phyloP scores from a whole-genome alignment of 2,888 invertebrate species.

The Nesidiocoris tenuis region DNA sequence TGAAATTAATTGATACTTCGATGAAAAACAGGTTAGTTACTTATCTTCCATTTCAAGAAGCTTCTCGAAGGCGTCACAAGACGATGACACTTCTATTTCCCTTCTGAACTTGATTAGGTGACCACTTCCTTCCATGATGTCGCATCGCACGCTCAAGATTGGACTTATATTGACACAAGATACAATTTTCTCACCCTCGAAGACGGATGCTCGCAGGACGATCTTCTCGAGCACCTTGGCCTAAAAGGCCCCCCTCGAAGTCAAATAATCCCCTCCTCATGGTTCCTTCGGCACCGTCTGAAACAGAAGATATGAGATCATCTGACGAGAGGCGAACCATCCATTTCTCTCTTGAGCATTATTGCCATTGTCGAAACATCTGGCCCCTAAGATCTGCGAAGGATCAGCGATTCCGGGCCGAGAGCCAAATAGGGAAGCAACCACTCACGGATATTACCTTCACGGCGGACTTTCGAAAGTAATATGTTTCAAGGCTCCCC shows the following conservation, averaged over 20 bases:
- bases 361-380: conserved; percentile 32
- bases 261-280: not conserved
- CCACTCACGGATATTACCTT: conserved; percentile 16
- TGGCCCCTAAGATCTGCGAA: conserved; percentile 23
- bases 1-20: too few species aligned
- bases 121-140: too few species aligned
- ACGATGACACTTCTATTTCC: too few species aligned
- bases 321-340: conserved; percentile 21
- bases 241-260: not conserved
- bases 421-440: conserved; percentile 7
- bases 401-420: conserved; percentile 19
- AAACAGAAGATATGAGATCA: conserved; percentile 25
- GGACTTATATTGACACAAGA: too few species aligned
- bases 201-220: not conserved
- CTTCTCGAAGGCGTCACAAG: too few species aligned
- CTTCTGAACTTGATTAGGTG: too few species aligned
- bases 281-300: not conserved
- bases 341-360: conserved; percentile 23
- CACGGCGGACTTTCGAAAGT: too few species aligned
- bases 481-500: too few species aligned
- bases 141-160: too few species aligned
- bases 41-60: too few species aligned
- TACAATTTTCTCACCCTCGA: conserved; percentile 18
- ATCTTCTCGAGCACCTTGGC: not conserved
- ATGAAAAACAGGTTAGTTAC: too few species aligned